A percentile compares a stretch with the other conserved stretches of the same genome.
phyloP scores from a whole-genome alignment of 2,888 invertebrate species.

The Oeneis ivallda region DNA sequence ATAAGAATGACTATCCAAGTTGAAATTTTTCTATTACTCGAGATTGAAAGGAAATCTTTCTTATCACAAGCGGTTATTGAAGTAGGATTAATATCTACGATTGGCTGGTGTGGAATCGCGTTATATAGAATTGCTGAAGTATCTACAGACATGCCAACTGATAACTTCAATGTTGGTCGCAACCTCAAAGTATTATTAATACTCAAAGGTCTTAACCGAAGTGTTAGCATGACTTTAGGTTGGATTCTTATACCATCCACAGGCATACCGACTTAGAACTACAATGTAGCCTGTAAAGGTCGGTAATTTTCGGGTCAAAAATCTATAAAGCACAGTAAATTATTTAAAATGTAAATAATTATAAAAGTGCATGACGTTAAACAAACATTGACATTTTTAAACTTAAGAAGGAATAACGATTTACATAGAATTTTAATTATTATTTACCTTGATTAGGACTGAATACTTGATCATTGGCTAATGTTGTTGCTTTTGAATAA shows the following conservation, averaged over 20 bases:
- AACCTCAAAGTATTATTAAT: too few species aligned
- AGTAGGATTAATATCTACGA: constrained; percentile 68
- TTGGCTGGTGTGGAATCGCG: constrained; percentile 23
- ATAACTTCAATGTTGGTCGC: not conserved
- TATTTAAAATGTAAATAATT: too few species aligned
- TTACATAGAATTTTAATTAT: too few species aligned
- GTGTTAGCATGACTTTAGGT: not conserved
- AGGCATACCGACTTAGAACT: too few species aligned
- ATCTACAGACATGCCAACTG: not conserved
- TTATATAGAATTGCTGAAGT: not conserved
- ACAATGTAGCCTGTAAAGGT: too few species aligned
- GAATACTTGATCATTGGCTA: not conserved
- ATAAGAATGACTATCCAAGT: constrained; percentile 64
- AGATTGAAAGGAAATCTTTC: constrained; percentile 74
- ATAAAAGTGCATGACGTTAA: too few species aligned
- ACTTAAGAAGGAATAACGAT: too few species aligned
- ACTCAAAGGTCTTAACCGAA: too few species aligned
- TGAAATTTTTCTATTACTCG: constrained; percentile 74
- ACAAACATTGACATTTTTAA: too few species aligned
- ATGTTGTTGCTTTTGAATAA: not conserved
- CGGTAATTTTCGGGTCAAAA: too few species aligned
- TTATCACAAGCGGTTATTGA: constrained; percentile 66
- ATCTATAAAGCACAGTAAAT: too few species aligned
- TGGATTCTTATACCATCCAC: too few species aligned
- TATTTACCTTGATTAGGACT: not conserved